phyloP scores from a whole-genome alignment of 2,113 vertebrate genomes.

The Pristiophorus japonicus region DNA sequence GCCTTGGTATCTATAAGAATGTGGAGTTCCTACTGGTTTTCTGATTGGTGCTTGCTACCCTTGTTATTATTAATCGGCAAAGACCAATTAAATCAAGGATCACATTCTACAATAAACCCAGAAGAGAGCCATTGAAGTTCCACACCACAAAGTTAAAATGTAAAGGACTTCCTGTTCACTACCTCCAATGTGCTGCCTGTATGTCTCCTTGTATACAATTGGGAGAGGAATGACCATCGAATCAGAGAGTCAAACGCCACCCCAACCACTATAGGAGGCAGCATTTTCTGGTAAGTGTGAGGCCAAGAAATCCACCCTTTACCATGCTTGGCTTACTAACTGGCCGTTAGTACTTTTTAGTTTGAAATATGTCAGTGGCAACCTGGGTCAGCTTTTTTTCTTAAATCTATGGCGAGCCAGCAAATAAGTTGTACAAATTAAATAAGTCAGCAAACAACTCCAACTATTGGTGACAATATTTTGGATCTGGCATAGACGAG shows the following conservation, averaged over 20 bases:
- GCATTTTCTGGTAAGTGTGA: too few relatives aligned
- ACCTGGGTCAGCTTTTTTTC: background rate
- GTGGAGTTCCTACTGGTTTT: too few relatives aligned
- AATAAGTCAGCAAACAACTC: background rate
- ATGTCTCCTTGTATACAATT: background rate
- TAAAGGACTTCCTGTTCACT: too few relatives aligned
- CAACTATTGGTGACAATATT: background rate
- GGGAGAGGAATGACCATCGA: too few relatives aligned
- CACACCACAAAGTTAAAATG: too few relatives aligned
- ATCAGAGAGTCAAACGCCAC: background rate
- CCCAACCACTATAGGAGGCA: too few relatives aligned
- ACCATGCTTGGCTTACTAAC: background rate
- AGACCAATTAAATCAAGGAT: too few relatives aligned
- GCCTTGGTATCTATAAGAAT: too few relatives aligned
- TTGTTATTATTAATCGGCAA: too few relatives aligned
- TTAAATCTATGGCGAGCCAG: background rate
- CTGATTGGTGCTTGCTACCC: too few relatives aligned
- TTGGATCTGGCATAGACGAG: background rate
- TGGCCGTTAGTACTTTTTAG: background rate
- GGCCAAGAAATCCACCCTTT: background rate
- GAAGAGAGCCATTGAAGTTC: too few relatives aligned
- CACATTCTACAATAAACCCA: too few relatives aligned
- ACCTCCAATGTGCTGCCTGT: background rate
- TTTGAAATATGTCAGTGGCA: background rate
- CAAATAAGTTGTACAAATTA: background rate